Evolutionary conservation across 2,888 invertebrate genomes (phyloP), one percentile per base, ranked within the genome.

Genomic region (Acrobasis repandana): DNA sequence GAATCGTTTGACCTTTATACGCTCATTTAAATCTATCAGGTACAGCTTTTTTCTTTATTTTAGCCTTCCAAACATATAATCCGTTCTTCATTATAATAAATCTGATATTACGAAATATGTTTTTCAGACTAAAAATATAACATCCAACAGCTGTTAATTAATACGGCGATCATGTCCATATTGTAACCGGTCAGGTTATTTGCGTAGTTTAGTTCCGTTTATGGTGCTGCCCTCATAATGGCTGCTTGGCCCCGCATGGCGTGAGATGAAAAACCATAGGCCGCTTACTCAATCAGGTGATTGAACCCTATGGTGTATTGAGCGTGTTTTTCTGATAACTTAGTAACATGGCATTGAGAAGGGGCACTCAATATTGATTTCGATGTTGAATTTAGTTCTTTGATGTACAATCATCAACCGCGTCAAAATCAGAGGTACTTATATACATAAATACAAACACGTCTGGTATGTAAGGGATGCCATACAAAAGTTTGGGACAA

Each of bases 261-360:
- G 38, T n/a, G 38, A 54, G 54, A 38, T 38, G 54, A 54, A 54
- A 54, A 54, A 54, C 52, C 38, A 54, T 54, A n/a, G 34, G 52
- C 54, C 38, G 38, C 54, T 54, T 54, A 54, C 54, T 38, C 54
- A 38, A 54, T 38, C 18, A 20, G 43, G 16, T 54, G 20, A 43
- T 54, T 54, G 54, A 54, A 54, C 54, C 20, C 54, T 38, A 38
- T 38, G 36, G 20, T 14, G 38, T 38, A 18, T 51, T 33, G 34
- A 15, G 51, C 16, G 28, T 50, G 28, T 51, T 51, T 51, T 51
- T 51, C 49, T 50, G 6, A 50, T 28, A 28, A 8, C 8, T n/a
- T 50, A 11, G 14, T 11, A 43, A 14, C 43, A 14, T 43, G 43
- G 43, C 43, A 43, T 43, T 43, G 43, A 43, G 43, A 28, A 28